A percentile compares a stretch with the other conserved stretches of the same genome.
Evolutionary conservation across 2,797 vertebrate genomes (phyloP).

Genomic region (Amblyopsis hoosieri): DNA sequence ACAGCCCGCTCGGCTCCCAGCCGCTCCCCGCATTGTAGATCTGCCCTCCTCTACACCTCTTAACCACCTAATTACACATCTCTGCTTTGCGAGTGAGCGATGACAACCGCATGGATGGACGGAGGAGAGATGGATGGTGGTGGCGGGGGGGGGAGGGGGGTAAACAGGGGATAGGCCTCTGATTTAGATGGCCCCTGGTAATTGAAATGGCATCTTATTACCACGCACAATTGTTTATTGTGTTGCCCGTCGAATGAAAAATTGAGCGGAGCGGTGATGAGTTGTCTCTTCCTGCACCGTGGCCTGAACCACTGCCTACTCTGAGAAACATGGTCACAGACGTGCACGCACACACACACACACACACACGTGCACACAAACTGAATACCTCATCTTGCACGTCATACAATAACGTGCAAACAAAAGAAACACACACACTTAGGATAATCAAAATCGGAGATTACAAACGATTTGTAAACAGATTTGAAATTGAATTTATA

Average conservation of each 20-base stretch:
- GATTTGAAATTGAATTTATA: slow-evolving; percentile 50
- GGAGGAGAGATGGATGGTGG: not conserved
- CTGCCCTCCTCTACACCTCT: slow-evolving; percentile 22
- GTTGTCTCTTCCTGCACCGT: slow-evolving; percentile 55
- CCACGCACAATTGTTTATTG: slow-evolving; percentile 69
- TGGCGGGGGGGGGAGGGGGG: slow-evolving; percentile 1
- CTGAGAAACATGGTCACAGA: slow-evolving; percentile 44
- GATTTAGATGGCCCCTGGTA: slow-evolving; percentile 67
- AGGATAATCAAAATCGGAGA: slow-evolving; percentile 35
- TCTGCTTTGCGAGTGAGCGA: slow-evolving; percentile 40
- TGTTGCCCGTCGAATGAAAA: slow-evolving; percentile 56
- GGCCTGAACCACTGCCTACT: slow-evolving; percentile 23
- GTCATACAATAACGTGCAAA: too few relatives aligned
- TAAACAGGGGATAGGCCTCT: slow-evolving; percentile 29
- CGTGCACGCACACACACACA: slow-evolving; percentile 44
- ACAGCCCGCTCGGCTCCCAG: slow-evolving; percentile 52
- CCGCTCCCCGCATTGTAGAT: not conserved
- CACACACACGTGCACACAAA: slow-evolving; percentile 7
- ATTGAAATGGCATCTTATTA: slow-evolving; percentile 69
- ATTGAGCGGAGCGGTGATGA: slow-evolving; percentile 49
- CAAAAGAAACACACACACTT: too few relatives aligned
- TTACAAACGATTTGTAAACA: slow-evolving; percentile 37
- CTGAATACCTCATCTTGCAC: too few relatives aligned
- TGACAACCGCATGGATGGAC: slow-evolving; percentile 13
- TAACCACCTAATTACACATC: slow-evolving; percentile 59